Evolutionary conservation across 2,888 invertebrate genomes (phyloP).

Genomic region (Trissolcus brochymenae): DNA sequence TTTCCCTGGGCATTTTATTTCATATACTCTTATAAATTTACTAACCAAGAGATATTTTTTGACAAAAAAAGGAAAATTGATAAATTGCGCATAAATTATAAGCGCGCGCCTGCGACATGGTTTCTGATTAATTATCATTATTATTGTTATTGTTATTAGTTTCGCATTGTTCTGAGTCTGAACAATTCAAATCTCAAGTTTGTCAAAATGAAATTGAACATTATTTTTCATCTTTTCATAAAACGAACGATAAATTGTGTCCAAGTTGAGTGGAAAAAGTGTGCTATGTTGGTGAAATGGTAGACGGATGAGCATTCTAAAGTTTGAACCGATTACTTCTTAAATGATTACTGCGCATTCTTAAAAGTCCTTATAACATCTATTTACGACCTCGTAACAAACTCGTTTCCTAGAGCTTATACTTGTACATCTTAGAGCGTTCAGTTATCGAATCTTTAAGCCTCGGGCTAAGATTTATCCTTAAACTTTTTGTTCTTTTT

Average conservation of each 20-base stretch:
- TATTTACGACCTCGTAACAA: conserved; percentile 73
- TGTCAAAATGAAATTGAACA: no score
- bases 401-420: conserved; percentile 69
- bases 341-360: conserved; percentile 71
- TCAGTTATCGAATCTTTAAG: conserved; percentile 32
- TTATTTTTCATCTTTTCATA: conserved; percentile 4
- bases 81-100: conserved; percentile 20
- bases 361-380: conserved; percentile 69
- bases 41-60: conserved; percentile 2
- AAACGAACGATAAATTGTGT: conserved; percentile 35
- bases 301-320: conserved; percentile 57
- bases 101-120: no score
- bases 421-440: conserved; percentile 56
- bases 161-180: neutral
- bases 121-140: neutral
- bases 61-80: conserved; percentile 21
- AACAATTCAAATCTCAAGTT: no score
- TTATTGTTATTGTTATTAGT: neutral
- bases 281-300: conserved; percentile 43
- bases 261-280: conserved; percentile 32
- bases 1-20: conserved; percentile 24
- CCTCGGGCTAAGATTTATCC: conserved; percentile 40
- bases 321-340: conserved; percentile 72
- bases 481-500: conserved; percentile 30
- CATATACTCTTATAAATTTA: conserved; percentile 12